These are phyloP conservation scores for Bimastos eiseni DNA, from an alignment of 2,888 invertebrate species.

Conservation along the genomic window DNA sequence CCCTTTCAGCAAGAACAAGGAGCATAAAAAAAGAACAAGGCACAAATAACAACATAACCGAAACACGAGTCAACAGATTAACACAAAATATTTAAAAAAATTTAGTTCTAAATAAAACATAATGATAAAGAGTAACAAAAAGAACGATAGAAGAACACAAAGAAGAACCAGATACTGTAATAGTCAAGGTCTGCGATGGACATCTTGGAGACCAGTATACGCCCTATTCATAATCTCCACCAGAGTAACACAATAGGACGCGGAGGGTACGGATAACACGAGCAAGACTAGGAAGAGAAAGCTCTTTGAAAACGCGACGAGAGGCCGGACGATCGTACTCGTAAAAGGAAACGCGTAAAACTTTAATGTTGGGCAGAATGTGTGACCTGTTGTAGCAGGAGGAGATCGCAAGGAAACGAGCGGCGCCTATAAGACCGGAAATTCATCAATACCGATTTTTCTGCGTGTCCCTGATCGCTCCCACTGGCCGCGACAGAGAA, in stretches of 20 bases:
- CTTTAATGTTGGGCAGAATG: background rate
- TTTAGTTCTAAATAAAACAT: too few species aligned
- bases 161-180: background rate
- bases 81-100: background rate
- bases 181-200: background rate
- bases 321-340: background rate
- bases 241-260: background rate
- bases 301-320: background rate
- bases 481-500: constrained; percentile 16
- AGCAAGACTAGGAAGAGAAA: too few species aligned
- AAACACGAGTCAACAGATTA: background rate
- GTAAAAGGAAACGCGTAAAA: background rate
- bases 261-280: background rate
- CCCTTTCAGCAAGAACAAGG: background rate
- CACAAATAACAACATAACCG: background rate
- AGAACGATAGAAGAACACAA: background rate
- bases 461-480: constrained; percentile 23
- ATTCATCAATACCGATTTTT: constrained; percentile 26
- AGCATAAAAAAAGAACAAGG: background rate
- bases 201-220: background rate
- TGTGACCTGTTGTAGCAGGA: background rate
- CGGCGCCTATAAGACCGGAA: constrained; percentile 10
- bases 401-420: background rate
- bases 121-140: background rate
- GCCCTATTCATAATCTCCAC: background rate